Evolutionary conservation across 2,888 invertebrate genomes (phyloP), one percentile per base, ranked within the genome.

Genomic region (Drosophila leonis): DNA sequence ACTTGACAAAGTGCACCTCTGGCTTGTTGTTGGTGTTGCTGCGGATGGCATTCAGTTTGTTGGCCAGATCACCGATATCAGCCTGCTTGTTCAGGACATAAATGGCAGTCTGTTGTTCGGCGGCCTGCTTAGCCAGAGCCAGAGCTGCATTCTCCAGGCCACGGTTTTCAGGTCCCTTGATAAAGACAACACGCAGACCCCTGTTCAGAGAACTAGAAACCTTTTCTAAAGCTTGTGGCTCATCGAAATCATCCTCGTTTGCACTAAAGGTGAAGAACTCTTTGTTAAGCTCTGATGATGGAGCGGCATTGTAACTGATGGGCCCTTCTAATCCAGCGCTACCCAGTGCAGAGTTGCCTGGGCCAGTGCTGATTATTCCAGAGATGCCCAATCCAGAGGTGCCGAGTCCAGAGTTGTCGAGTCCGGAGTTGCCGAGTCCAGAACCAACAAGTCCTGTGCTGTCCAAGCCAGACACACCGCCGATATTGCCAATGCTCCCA

Each of bases 1-100:
- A 92, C 75, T 92, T 92, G 65, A 92, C 88, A 71, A 92, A 92
- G 65, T 91, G 91, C 12, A 92, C 92, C 73, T 92, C 92, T 57
- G 92, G 92, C 74, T 92, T 92, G 74, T 90, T 89, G 83, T 88
- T 88, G 63, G 27, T 68, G 70, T 89, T 85, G 72, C 75, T 82
- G 66, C 80, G 86, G 65, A 83, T 68, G 44, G 83, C 70, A 41
- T 91, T 86, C 61, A 91, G 63, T 31, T 88, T 91, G 71, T 65
- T 81, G 75, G 90, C 88, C 64, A 91, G 74, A 65, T 90, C 85
- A 46, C 84, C 82, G 6, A 85, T 88, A 27, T 92, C 91, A 1
- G 89, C 72, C 74, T 92, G 90, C 76, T 92, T 92, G 74, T 81
- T 87, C 31, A 93, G 88, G 2, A 93, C 92, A 74, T 93, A 93